phyloP scores from a whole-genome alignment of 2,113 vertebrate species.

The Colaptes auratus region DNA sequence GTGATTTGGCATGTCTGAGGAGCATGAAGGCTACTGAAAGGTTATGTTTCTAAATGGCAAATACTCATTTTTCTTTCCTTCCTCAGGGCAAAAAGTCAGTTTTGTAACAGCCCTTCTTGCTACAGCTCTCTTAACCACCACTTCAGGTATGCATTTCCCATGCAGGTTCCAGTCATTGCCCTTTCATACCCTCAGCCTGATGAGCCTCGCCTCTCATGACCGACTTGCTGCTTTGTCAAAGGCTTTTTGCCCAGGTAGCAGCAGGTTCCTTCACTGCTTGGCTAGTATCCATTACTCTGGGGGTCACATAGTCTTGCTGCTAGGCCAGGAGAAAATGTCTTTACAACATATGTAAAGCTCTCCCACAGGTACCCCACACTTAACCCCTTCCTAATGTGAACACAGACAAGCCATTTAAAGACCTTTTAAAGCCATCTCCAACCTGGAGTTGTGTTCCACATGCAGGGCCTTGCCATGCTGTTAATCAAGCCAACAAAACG shows the following conservation, averaged over 20 bases:
- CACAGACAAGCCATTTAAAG: background rate
- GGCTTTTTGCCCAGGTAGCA: background rate
- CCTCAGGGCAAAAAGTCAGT: background rate
- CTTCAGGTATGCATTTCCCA: background rate
- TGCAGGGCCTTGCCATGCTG: fast-evolving
- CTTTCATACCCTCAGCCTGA: background rate
- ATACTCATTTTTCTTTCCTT: background rate
- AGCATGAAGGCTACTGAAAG: background rate
- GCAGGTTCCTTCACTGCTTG: background rate
- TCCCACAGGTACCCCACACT: background rate
- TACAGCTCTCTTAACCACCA: background rate
- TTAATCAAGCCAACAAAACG: background rate
- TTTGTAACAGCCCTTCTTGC: background rate
- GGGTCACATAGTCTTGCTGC: background rate
- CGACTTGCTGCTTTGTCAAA: background rate
- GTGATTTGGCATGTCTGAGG: background rate
- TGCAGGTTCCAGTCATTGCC: background rate
- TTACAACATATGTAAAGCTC: background rate
- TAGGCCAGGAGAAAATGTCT: background rate
- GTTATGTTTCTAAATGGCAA: background rate
- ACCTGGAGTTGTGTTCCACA: background rate
- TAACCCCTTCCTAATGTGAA: background rate
- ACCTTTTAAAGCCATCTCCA: background rate
- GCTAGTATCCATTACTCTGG: background rate
- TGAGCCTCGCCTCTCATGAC: background rate